phyloP scores from a whole-genome alignment of 2,113 vertebrate species.

The Cyanistes caeruleus region DNA sequence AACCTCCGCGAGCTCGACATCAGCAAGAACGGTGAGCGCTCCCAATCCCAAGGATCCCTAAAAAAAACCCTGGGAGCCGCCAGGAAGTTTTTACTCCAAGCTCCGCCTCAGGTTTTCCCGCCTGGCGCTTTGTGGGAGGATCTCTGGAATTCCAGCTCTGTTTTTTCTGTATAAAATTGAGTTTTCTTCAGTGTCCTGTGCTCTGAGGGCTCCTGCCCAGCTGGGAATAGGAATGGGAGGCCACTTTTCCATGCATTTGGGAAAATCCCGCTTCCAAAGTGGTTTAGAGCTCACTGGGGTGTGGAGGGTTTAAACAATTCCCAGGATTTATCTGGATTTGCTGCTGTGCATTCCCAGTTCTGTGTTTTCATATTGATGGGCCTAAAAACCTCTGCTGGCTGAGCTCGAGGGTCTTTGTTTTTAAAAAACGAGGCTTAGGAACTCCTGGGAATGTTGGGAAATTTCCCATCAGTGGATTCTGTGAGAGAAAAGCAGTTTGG shows the following conservation, averaged over 20 bases:
- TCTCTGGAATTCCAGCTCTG: neutral
- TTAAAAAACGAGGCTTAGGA: neutral
- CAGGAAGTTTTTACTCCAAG: accelerated
- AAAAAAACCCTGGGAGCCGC: neutral
- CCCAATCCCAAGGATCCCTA: neutral
- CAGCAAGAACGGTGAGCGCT: slow-evolving; percentile 95
- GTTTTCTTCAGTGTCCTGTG: neutral
- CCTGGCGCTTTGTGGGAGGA: neutral
- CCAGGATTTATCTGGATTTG: neutral
- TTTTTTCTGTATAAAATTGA: accelerated
- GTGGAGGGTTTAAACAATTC: neutral
- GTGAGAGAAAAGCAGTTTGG: neutral
- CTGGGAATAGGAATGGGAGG: neutral
- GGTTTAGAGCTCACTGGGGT: neutral
- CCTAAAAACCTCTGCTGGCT: neutral
- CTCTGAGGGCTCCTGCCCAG: accelerated
- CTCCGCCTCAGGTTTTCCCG: accelerated
- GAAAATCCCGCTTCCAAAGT: neutral
- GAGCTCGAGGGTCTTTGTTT: neutral
- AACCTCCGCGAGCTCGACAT: slow-evolving; percentile 99
- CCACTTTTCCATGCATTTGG: neutral
- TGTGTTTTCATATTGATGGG: neutral
- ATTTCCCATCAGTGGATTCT: neutral
- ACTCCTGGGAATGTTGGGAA: neutral
- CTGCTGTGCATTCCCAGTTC: neutral